Conservation (phyloP, 92 coral and sea anemone genomes). For the Parazoanthus swiftii region DNA sequence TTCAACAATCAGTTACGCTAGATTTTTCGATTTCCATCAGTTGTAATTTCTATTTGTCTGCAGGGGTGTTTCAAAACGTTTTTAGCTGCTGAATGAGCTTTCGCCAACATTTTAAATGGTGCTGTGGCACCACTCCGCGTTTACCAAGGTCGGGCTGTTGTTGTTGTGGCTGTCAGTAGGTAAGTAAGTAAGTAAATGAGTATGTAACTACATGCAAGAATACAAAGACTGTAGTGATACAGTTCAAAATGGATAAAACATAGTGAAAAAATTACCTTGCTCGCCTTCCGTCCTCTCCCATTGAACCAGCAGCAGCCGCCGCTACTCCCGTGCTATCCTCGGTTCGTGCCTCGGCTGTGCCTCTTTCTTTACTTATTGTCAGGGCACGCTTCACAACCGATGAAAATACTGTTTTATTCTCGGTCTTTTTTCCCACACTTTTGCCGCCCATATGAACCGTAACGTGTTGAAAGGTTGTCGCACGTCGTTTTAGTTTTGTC, state of each 20-base stretch:
- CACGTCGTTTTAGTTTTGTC: neutral
- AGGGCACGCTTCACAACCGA: neutral
- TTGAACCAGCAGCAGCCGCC: neutral
- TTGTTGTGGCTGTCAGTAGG: too few species aligned
- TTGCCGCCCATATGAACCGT: neutral
- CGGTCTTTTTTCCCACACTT: neutral
- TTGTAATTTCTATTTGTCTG: too few species aligned
- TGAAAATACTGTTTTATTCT: neutral
- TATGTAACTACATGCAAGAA: too few species aligned
- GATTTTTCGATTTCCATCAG: too few species aligned
- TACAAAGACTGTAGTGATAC: too few species aligned
- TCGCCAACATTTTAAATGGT: too few species aligned
- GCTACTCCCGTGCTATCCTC: neutral
- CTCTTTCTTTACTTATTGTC: neutral
- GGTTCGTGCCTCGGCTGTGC: neutral
- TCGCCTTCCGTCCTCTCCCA: slow-evolving; percentile 7
- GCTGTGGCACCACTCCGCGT: too few species aligned
- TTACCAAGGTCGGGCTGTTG: too few species aligned
- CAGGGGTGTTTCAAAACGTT: too few species aligned
- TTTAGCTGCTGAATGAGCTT: neutral
- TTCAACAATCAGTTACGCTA: too few species aligned
- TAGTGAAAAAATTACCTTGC: neutral
- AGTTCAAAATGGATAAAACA: too few species aligned
- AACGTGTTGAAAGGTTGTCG: slow-evolving; percentile 2
- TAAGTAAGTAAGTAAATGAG: too few species aligned